Evolutionary conservation across 2,888 invertebrate genomes (phyloP).

Genomic region (Leptopterna dolabrata): DNA sequence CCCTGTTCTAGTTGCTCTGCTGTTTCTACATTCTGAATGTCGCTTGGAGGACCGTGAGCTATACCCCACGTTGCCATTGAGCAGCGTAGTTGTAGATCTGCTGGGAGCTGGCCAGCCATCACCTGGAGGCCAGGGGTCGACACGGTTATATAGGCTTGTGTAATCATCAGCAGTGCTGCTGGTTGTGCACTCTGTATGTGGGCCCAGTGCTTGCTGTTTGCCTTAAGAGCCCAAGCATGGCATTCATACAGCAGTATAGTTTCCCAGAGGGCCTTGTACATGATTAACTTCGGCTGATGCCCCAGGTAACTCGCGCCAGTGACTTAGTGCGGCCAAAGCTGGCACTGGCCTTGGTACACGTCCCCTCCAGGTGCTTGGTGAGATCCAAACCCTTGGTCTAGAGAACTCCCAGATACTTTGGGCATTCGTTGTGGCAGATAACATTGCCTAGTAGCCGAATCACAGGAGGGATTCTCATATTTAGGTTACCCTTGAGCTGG

Average conservation of each 20-base stretch:
- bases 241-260: neutral
- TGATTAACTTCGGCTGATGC: neutral
- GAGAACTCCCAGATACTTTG: neutral
- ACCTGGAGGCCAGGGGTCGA: slow-evolving; percentile 10
- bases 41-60: neutral
- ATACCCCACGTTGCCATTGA: neutral
- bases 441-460: neutral
- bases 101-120: slow-evolving; percentile 5
- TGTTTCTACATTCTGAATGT: neutral
- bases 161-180: neutral
- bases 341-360: neutral
- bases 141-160: slow-evolving; percentile 1
- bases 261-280: neutral
- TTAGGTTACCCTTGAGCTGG: slow-evolving; percentile 9
- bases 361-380: neutral
- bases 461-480: slow-evolving; percentile 21
- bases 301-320: neutral
- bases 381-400: neutral
- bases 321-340: neutral
- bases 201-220: neutral
- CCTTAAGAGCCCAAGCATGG: neutral
- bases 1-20: neutral
- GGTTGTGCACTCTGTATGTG: neutral
- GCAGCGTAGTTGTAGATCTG: neutral
- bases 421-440: neutral